Evolutionary conservation across 2,113 vertebrate species (phyloP).

Genomic region (Rhineura floridana): DNA sequence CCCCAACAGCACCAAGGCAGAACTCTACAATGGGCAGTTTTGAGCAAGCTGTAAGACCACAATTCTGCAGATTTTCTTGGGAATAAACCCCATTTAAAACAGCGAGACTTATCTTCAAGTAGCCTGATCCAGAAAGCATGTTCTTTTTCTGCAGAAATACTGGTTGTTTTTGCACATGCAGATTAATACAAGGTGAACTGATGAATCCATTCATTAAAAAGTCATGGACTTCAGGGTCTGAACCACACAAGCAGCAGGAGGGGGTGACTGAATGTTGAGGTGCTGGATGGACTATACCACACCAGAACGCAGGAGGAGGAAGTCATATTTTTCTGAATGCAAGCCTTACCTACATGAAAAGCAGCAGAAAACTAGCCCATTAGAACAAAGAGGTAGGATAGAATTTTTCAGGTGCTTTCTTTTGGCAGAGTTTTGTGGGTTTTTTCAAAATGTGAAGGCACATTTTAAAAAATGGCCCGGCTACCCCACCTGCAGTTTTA

Average conservation of each 20-base stretch:
- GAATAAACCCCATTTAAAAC: background rate
- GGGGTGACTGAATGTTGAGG: background rate
- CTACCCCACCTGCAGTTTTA: background rate
- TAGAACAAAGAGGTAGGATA: background rate
- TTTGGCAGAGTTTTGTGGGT: background rate
- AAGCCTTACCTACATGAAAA: background rate
- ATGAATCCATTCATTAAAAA: background rate
- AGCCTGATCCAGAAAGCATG: no score
- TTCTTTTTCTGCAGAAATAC: no score
- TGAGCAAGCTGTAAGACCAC: no score
- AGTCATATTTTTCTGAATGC: background rate
- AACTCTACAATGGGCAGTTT: no score
- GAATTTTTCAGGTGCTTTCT: background rate
- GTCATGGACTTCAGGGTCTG: background rate
- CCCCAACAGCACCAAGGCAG: no score
- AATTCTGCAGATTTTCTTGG: no score
- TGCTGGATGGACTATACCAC: no score
- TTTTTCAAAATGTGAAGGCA: background rate
- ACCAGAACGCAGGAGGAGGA: no score
- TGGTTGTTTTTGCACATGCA: no score
- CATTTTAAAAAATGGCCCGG: background rate
- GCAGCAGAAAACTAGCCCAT: background rate
- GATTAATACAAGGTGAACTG: no score
- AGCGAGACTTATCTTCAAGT: no score
- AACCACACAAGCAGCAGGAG: background rate